phyloP scores from a whole-genome alignment of 1,140 invertebrate genomes.

The Anastrepha ludens region DNA sequence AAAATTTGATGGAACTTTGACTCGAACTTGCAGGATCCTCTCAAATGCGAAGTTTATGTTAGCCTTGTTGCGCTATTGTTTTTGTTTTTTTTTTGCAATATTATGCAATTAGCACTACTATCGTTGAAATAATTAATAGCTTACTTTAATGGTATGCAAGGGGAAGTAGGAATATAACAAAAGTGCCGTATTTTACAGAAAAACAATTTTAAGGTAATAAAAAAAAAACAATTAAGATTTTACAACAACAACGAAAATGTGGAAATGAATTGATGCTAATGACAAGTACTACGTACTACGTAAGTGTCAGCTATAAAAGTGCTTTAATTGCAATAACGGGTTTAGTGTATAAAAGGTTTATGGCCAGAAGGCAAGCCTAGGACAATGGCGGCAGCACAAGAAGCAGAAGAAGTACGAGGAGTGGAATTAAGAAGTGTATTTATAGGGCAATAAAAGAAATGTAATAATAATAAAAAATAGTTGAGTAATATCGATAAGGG shows the following conservation, averaged over 20 bases:
- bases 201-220: background rate
- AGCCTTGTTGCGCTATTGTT: no score
- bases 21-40: no score
- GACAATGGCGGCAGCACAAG: background rate
- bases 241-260: background rate
- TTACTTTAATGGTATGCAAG: background rate
- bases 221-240: background rate
- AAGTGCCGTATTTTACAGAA: background rate
- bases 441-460: slow-evolving; percentile 29
- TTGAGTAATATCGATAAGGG: background rate
- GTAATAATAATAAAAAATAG: slow-evolving; percentile 18
- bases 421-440: background rate
- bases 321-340: slow-evolving; percentile 26
- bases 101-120: background rate
- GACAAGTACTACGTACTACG: background rate
- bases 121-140: background rate
- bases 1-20: no score
- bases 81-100: no score
- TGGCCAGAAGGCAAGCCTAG: background rate
- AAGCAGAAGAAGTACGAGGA: background rate
- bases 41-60: no score
- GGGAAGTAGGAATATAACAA: background rate
- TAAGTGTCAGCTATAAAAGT: background rate
- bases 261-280: background rate
- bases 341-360: slow-evolving; percentile 19